Percentiles rank a stretch among this genome's conserved stretches.
Conservation (phyloP, 2,797 vertebrate genomes). For the Cygnus olor region DNA sequence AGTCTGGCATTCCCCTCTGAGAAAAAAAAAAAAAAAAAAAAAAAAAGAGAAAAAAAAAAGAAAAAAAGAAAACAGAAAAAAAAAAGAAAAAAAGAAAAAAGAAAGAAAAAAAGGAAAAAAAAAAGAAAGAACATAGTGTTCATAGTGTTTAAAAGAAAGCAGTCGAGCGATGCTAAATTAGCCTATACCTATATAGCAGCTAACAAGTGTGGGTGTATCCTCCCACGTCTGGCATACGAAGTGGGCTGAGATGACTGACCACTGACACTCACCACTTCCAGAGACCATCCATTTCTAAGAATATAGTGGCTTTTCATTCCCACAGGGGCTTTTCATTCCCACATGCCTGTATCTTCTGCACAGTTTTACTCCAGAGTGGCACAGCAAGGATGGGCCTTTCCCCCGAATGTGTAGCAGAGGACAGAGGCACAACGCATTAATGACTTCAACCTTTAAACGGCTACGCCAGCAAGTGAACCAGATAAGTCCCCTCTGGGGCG, state of each 20-base stretch:
- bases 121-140: not conserved
- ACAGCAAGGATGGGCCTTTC: not conserved
- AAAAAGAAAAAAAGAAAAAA: not conserved
- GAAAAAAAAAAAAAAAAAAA: not conserved
- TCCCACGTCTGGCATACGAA: not conserved
- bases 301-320: not conserved
- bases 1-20: conserved; percentile 69
- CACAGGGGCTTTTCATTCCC: conserved; percentile 9
- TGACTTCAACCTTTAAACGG: not conserved
- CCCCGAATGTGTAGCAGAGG: not conserved
- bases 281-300: conserved; percentile 23
- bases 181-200: not conserved
- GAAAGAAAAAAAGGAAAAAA: not conserved
- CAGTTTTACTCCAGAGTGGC: not conserved
- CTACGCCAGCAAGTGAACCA: not conserved
- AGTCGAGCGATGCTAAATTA: not conserved
- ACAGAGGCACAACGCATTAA: not conserved
- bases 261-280: not conserved
- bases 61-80: not conserved
- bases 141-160: not conserved
- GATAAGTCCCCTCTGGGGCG: conserved; percentile 12
- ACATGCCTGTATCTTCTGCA: not conserved
- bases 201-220: not conserved
- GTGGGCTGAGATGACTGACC: not conserved
- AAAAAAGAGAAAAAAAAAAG: not conserved